Percentiles rank a stretch among this genome's conserved stretches.
Conservation (phyloP, 2,888 invertebrate species). For the Hoplodrina blanda region DNA sequence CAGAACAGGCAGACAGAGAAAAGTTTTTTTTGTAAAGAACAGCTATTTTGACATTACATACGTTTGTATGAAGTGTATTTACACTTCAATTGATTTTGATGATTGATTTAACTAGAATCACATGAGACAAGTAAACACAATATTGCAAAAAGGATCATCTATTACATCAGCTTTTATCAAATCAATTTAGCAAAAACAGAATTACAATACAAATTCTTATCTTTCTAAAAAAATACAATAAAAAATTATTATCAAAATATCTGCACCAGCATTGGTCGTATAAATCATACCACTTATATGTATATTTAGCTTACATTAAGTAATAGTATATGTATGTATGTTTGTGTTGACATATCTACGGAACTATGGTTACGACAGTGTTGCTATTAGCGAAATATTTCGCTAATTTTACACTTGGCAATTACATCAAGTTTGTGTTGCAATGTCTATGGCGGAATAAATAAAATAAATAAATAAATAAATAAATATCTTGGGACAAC, state of each 20-base stretch:
- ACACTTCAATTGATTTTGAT: no score
- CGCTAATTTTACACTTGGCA: slow-evolving; percentile 73
- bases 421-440: slow-evolving; percentile 64
- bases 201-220: slow-evolving; percentile 14
- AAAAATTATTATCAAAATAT: slow-evolving; percentile 20
- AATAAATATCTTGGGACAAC: no score
- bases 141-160: background rate
- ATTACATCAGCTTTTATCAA: slow-evolving; percentile 17
- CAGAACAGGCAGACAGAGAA: no score
- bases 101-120: background rate
- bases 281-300: slow-evolving; percentile 78
- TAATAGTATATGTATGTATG: slow-evolving; percentile 75
- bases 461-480: no score
- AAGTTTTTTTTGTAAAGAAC: no score
- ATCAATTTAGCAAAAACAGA: background rate
- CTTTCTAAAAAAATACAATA: background rate
- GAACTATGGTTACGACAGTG: slow-evolving; percentile 81
- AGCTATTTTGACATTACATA: no score
- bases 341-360: slow-evolving; percentile 86
- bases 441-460: slow-evolving; percentile 47
- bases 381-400: slow-evolving; percentile 80
- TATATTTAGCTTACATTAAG: slow-evolving; percentile 85
- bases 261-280: slow-evolving; percentile 55
- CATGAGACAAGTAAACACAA: background rate
- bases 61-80: no score